Percentiles rank a stretch among this genome's conserved stretches.
Evolutionary conservation across 2,113 vertebrate genomes (phyloP).

Genomic region (Turnix velox): DNA sequence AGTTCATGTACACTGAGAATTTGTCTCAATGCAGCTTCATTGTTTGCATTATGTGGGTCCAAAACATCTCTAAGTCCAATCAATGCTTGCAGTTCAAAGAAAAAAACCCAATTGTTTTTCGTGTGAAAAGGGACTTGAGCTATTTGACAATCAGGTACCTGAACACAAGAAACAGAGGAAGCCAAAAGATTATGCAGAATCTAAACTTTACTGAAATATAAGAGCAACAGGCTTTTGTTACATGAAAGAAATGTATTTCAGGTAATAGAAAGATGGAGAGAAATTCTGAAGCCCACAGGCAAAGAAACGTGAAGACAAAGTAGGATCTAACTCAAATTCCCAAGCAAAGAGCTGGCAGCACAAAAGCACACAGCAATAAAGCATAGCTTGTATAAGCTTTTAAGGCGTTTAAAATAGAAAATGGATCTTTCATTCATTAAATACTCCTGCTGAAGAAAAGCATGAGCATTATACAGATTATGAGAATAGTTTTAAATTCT

Average conservation of each 20-base stretch:
- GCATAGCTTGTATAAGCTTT: not conserved
- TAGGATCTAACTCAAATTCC: not conserved
- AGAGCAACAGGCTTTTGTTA: not conserved
- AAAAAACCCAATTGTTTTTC: rapidly evolving
- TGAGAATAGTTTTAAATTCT: not conserved
- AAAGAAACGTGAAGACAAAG: not conserved
- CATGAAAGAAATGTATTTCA: not conserved
- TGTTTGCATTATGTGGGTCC: not conserved
- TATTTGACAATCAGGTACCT: not conserved
- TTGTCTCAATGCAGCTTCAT: not conserved
- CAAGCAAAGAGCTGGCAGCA: not conserved
- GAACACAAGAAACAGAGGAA: not conserved
- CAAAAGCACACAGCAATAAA: not conserved
- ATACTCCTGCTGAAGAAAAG: not conserved
- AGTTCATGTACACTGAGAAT: not conserved
- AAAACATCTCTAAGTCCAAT: not conserved
- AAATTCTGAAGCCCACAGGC: not conserved
- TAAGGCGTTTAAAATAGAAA: not conserved
- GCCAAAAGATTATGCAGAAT: not conserved
- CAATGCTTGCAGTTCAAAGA: not conserved
- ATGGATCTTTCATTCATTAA: not conserved
- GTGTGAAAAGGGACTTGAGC: not conserved
- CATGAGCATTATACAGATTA: not conserved
- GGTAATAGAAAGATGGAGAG: not conserved
- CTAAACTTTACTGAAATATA: not conserved